Base-by-base conservation (phyloP, 1,140 invertebrate species). In the Eriocheir sinensis region DNA sequence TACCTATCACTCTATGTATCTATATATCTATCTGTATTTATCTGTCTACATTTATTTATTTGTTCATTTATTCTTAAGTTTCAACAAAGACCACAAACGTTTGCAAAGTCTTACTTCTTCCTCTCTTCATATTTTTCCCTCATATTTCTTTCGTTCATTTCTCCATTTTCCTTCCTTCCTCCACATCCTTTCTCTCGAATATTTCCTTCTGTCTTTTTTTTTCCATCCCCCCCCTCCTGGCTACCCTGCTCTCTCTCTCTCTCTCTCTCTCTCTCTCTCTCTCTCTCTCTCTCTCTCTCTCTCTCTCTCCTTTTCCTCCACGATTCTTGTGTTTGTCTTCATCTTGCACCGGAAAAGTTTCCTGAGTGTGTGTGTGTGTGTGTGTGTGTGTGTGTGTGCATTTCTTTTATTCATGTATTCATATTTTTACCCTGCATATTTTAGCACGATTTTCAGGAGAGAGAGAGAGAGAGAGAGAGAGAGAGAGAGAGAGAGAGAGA, bases 201-300 rank as follows among this genome's bases (percentile, higher is more conserved):
- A n/a, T 72, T n/a, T 21, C 53, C 17, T 21, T 27, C 53, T 27
- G 9, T 60, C 53, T 60, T 21, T 27, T 21, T 60, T 21, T 60
- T 21, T 60, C 53, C 27, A 9, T 48, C 53, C 21, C 27, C 53
- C 15, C 53, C 21, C 60, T 72, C 60, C n/a, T n/a, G n/a, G n/a
- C n/a, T n/a, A n/a, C n/a, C n/a, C n/a, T 6, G 15, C 4, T 72
- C 60, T 72, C 60, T 72, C 60, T 72, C 60, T 72, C 60, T n/a
- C 60, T 72, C 60, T 72, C 60, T 72, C 60, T 72, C 60, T 72
- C 60, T 72, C 60, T 72, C 60, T 72, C 27, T 72, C 60, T 72
- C 27, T 72, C 21, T 72, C 60, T 72, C 60, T 72, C 60, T 15
- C 15, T 48, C n/a, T n/a, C n/a, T n/a, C n/a, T n/a, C n/a, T n/a